Conservation (phyloP, 2,113 vertebrate species). For the Thunnus thynnus region DNA sequence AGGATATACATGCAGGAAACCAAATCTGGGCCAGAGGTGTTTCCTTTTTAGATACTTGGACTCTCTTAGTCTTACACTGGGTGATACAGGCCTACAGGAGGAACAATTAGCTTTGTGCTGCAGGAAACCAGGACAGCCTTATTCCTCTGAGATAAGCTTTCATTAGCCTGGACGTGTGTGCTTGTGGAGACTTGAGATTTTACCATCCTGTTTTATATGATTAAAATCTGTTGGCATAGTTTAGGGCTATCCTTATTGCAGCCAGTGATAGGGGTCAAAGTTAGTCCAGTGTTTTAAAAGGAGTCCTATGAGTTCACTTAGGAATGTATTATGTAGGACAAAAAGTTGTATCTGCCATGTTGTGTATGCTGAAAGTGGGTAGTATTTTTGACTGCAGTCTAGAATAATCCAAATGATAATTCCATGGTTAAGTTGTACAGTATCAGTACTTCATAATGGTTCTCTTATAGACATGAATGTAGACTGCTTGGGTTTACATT, state of each 20-base stretch:
- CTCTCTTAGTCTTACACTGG: neutral
- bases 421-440: too few relatives aligned
- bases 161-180: constrained; percentile 29
- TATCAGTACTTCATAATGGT: too few relatives aligned
- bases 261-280: neutral
- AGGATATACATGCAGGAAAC: neutral
- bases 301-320: neutral
- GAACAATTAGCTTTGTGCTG: constrained; percentile 26
- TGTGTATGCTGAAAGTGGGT: neutral
- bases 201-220: neutral
- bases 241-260: neutral
- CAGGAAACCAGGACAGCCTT: constrained; percentile 53
- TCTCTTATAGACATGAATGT: neutral
- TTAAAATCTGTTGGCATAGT: neutral
- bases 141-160: constrained; percentile 51
- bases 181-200: constrained; percentile 18
- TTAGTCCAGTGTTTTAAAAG: neutral
- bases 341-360: neutral
- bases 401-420: neutral
- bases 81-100: constrained; percentile 7
- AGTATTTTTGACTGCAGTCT: neutral
- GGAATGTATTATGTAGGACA: too few relatives aligned
- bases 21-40: neutral
- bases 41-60: neutral
- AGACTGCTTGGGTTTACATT: neutral